Evolutionary conservation across 2,113 vertebrate genomes (phyloP).

Genomic region (Osmerus mordax): DNA sequence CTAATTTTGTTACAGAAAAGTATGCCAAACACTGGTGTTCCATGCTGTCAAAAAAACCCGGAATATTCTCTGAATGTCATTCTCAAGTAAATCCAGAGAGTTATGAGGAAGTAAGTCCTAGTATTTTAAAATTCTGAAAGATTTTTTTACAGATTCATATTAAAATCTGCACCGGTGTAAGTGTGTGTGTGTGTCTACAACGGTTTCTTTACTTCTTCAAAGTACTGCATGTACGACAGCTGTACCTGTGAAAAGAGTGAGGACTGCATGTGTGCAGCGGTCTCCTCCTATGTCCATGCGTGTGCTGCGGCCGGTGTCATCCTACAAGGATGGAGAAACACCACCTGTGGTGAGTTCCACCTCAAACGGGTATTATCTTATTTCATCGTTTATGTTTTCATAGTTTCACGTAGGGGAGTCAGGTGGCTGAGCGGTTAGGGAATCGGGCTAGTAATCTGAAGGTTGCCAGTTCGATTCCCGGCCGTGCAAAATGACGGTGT

Average conservation of each 20-base stretch:
- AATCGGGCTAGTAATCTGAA: no score
- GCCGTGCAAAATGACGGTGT: no score
- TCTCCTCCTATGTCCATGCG: slow-evolving; percentile 80
- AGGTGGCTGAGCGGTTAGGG: no score
- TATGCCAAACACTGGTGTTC: slow-evolving; percentile 85
- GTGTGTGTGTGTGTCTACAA: not conserved
- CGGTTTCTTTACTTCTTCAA: slow-evolving; percentile 14
- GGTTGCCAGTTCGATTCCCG: no score
- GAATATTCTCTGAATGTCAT: slow-evolving; percentile 83
- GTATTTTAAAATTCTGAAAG: not conserved
- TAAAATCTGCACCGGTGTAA: not conserved
- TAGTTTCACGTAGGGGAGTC: no score
- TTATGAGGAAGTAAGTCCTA: slow-evolving; percentile 75
- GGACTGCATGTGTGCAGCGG: slow-evolving; percentile 81
- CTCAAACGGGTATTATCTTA: not conserved
- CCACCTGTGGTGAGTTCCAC: slow-evolving; percentile 64
- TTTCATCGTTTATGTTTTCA: not conserved
- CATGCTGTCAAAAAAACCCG: slow-evolving; percentile 63
- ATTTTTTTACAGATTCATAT: not conserved
- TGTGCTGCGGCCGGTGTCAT: slow-evolving; percentile 75
- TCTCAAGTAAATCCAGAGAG: slow-evolving; percentile 68
- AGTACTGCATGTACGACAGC: slow-evolving; percentile 88
- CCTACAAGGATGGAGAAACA: slow-evolving; percentile 73
- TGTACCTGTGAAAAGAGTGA: slow-evolving; percentile 85
- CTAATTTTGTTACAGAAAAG: slow-evolving; percentile 69